phyloP scores from a whole-genome alignment of 2,888 invertebrate genomes.

The Halictus ligatus region DNA sequence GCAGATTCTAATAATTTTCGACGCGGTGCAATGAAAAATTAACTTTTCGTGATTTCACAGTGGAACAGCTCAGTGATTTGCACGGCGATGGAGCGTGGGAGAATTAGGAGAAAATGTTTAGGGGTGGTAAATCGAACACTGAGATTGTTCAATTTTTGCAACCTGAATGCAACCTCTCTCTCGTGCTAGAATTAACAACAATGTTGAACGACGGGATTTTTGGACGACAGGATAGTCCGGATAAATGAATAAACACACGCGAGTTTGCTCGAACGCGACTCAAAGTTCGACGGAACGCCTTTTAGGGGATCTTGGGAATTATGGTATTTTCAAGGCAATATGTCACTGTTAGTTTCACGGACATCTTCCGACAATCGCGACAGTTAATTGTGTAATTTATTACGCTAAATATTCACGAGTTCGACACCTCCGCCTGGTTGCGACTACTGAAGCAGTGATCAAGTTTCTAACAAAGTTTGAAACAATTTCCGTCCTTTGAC shows the following conservation, averaged over 20 bases:
- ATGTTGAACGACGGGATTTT: background rate
- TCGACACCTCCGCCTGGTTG: constrained; percentile 1
- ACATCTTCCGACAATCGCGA: background rate
- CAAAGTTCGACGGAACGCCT: background rate
- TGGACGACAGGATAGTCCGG: background rate
- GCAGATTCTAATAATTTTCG: background rate
- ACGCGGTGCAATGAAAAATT: too few species aligned
- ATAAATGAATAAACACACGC: background rate
- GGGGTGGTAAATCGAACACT: too few species aligned
- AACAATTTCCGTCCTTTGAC: constrained; percentile 46
- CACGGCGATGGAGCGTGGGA: background rate
- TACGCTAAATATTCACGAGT: background rate
- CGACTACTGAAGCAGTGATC: constrained; percentile 7
- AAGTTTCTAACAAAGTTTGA: constrained; percentile 36
- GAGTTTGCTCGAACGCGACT: background rate
- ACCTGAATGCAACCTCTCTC: background rate
- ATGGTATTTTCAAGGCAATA: background rate
- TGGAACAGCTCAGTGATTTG: background rate
- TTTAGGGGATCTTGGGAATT: background rate
- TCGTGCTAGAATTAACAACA: background rate
- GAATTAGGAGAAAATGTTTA: too few species aligned
- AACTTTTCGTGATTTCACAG: background rate
- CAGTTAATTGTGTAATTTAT: background rate
- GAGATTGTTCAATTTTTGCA: too few species aligned
- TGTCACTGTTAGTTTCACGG: background rate